Base-by-base conservation (phyloP, 1,140 invertebrate species). In the Heliconius hewitsoni region DNA sequence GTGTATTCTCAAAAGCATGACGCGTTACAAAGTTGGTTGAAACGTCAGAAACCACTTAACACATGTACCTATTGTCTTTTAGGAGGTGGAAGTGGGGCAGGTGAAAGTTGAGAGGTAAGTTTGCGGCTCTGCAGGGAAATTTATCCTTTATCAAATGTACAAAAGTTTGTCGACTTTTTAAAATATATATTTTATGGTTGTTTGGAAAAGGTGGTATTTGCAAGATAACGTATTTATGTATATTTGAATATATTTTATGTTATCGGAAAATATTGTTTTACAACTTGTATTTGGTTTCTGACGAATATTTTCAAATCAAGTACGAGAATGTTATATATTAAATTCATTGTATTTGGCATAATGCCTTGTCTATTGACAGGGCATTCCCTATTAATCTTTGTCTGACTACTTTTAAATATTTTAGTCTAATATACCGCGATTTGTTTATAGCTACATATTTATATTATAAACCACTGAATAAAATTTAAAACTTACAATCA, bases 31-130 rank as follows among this genome's bases (percentile, higher is more conserved):
- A 80, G 74, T 73, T 71, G 70, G 52, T 46, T 16, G 66, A 80
- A 52, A 78, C 72, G 79, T 81, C 78, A 75, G 73, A 79, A 83
- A 81, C 75, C 80, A 83, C 80, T 83, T 80, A 81, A 76, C 76
- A 80, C 79, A 73, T 81, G 79, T 83, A 46, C 42, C 42, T 46
- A 80, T 80, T 80, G 76, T 79, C 72, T 81, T 79, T 71, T 73
- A 55, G 77, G 39, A 70, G 4, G 42, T 42, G 42, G 42, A 16
- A 78, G 75, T 81, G 55, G 72, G 60, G 13, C 82, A 79, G 80
- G 80, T 83, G 80, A 74, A 72, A 77, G 74, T 74, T 78, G 42
- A 73, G 66, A 81, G 75, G 72, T 30, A 79, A 82, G 75, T 80
- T 81, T 75, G 73, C 37, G n/a, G 18, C 74, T 75, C 79, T 83